phyloP scores from a whole-genome alignment of 1,140 invertebrate genomes.

The Chlorops oryzae region DNA sequence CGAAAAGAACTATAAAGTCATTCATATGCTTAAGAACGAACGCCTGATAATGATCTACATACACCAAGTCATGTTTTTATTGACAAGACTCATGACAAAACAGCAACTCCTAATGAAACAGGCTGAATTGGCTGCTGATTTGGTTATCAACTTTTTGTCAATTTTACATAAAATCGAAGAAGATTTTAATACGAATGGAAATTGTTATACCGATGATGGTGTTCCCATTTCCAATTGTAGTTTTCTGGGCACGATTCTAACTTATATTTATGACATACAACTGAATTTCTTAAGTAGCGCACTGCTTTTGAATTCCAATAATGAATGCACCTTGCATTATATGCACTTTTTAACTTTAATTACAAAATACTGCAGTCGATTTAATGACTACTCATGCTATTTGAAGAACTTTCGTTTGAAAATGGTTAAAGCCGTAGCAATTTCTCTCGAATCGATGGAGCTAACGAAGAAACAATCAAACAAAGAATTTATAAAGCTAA shows the following conservation, averaged over 20 bases:
- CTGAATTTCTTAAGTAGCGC: constrained; percentile 27
- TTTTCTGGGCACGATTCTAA: constrained; percentile 22
- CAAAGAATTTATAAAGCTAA: constrained; percentile 27
- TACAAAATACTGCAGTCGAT: constrained; percentile 21
- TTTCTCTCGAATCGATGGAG: constrained; percentile 15
- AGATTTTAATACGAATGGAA: neutral
- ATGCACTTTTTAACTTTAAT: constrained; percentile 28
- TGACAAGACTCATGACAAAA: constrained; percentile 21
- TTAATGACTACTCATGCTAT: constrained; percentile 23
- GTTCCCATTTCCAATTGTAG: neutral
- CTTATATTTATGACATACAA: constrained; percentile 34
- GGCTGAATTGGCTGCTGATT: constrained; percentile 22
- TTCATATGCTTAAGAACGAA: constrained; percentile 22
- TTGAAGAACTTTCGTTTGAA: constrained; percentile 32
- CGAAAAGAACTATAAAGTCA: constrained; percentile 11
- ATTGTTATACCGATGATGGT: neutral
- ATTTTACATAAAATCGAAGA: constrained; percentile 25
- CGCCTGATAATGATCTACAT: constrained; percentile 35
- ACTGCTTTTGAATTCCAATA: constrained; percentile 24
- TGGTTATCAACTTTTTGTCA: constrained; percentile 28
- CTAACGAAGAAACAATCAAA: constrained; percentile 9
- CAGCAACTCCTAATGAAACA: constrained; percentile 20
- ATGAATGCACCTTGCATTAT: constrained; percentile 23
- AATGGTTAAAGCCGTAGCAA: constrained; percentile 30
- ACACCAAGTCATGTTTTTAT: constrained; percentile 29